These are phyloP conservation scores for Ophioninae sp. DNA, from an alignment of 2,888 invertebrate genomes.

Conservation along the genomic window DNA sequence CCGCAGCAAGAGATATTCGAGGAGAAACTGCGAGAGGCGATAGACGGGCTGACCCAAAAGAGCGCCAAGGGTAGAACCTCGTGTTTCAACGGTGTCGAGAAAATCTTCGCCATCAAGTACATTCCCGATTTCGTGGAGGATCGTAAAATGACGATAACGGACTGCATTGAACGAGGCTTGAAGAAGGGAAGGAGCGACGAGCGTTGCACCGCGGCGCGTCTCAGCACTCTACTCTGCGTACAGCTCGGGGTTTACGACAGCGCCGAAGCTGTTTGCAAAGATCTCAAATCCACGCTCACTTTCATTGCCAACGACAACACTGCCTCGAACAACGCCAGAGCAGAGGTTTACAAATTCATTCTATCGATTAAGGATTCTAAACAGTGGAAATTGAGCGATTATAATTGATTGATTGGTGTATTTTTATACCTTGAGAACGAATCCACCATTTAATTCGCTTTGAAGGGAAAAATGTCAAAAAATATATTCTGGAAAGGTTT, in stretches of 20 bases:
- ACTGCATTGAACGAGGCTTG: slow-evolving; percentile 90
- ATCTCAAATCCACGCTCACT: slow-evolving; percentile 88
- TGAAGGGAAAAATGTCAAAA: no score
- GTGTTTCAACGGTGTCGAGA: slow-evolving; percentile 87
- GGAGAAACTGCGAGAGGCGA: slow-evolving; percentile 92
- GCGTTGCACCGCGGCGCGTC: slow-evolving; percentile 89
- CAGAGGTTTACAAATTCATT: slow-evolving; percentile 83
- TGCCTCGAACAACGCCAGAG: slow-evolving; percentile 88
- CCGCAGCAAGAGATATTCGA: slow-evolving; percentile 89
- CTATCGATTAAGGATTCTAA: no score
- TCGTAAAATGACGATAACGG: slow-evolving; percentile 90
- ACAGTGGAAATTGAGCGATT: no score
- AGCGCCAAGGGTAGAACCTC: slow-evolving; percentile 91
- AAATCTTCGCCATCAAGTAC: slow-evolving; percentile 89
- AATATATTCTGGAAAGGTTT: no score
- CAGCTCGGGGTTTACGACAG: slow-evolving; percentile 86
- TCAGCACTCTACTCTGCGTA: slow-evolving; percentile 90
- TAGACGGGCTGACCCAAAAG: slow-evolving; percentile 95
- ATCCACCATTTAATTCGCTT: no score
- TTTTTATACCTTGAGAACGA: no score
- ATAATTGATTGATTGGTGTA: no score
- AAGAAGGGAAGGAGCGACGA: slow-evolving; percentile 93
- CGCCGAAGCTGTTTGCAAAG: slow-evolving; percentile 86
- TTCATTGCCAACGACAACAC: slow-evolving; percentile 89
- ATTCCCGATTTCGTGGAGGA: slow-evolving; percentile 89